Conservation (phyloP, 2,797 vertebrate genomes). For the Pipistrellus pipistrellus region DNA sequence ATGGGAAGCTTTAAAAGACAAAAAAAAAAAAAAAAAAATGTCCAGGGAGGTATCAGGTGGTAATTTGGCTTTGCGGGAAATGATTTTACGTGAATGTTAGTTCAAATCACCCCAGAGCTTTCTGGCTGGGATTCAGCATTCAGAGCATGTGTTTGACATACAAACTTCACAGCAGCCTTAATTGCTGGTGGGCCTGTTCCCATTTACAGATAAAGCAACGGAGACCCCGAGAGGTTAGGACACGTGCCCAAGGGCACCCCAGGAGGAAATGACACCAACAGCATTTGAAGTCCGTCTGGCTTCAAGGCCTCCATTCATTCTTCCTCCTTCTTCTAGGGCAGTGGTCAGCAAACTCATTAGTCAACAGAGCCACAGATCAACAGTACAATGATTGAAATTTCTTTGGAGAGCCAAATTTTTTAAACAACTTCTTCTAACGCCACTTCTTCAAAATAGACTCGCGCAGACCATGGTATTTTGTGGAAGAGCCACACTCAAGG, state of each 20-base stretch:
- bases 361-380: no score
- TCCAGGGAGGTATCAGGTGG: neutral
- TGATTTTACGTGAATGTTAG: neutral
- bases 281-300: neutral
- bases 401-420: no score
- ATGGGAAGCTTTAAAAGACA: neutral
- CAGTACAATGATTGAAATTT: no score
- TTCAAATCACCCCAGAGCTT: slow-evolving; percentile 1
- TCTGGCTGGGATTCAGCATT: neutral
- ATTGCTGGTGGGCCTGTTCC: neutral
- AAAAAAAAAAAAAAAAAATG: neutral
- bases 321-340: neutral
- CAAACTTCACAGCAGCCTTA: neutral
- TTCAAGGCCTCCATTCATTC: neutral
- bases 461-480: no score
- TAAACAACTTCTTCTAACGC: no score
- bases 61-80: neutral
- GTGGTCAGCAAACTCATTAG: no score
- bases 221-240: neutral
- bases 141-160: neutral
- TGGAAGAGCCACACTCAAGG: no score
- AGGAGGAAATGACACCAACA: neutral
- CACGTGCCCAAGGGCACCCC: neutral
- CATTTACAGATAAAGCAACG: neutral
- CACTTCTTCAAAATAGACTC: no score